Base-by-base conservation (phyloP, 2,797 vertebrate genomes). In the Labroides dimidiatus region DNA sequence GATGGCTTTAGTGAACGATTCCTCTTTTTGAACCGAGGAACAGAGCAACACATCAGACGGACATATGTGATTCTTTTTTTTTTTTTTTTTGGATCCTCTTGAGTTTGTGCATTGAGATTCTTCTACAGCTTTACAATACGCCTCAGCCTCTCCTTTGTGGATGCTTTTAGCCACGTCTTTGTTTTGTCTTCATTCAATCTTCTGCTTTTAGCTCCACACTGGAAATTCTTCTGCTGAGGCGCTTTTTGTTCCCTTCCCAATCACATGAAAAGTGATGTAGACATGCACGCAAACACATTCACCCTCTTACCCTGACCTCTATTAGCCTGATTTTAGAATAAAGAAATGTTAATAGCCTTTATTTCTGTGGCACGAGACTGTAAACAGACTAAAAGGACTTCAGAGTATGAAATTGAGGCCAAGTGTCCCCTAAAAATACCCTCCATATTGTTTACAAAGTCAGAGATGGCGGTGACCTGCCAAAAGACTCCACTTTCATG, bases 371-470 rank as follows among this genome's bases (percentile, higher is more conserved):
- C 66, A 13, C 44, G 15, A 13, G 45, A 67, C 72, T 39, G 37
- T 56, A 89, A 86, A 86, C 82, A 87, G 83, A 83, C 81, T 79
- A 84, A 76, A 77, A 68, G 65, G 69, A 48, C 52, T 70, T 71
- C 30, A 47, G 71, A 70, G 64, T 72, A 83, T 85, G 45, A 80
- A 45, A 83, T 77, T 61, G 57, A 91, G 78, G 87, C 78, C 89
- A 84, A 86, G 71, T 67, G 73, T 77, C 80, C 70, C 60, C 84
- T 88, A 87, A 91, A 90, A 91, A 89, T 87, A 87, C 23, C 64
- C 62, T 75, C 56, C 51, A 45, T 85, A 75, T 86, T 89, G 90
- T 88, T 90, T 87, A 87, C 82, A 79, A 33, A 78, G 84, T 82
- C 62, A 57, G 77, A 57, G 73, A 87, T 81, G 80, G 72, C 70